These are phyloP conservation scores for Anas georgica DNA, from an alignment of 2,797 vertebrate species.

Conservation along the genomic window DNA sequence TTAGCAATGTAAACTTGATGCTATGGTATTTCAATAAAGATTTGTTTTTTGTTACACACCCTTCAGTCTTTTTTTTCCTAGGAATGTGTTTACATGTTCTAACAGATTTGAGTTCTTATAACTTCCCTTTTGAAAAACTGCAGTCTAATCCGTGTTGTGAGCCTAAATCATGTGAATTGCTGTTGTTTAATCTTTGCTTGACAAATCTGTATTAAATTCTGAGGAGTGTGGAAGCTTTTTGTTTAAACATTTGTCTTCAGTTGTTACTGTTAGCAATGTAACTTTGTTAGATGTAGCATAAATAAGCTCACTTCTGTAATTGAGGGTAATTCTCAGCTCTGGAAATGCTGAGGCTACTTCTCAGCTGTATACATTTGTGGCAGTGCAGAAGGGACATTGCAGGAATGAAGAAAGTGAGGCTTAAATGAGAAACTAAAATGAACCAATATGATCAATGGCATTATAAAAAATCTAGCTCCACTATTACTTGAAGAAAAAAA, in stretches of 20 bases:
- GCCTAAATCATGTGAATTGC: neutral
- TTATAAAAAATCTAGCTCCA: neutral
- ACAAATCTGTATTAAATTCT: neutral
- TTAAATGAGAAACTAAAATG: neutral
- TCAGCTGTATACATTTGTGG: neutral
- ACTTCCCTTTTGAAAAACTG: neutral
- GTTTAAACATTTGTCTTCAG: neutral
- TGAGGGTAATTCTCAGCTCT: neutral
- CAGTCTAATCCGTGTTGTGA: neutral
- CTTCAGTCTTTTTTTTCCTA: neutral
- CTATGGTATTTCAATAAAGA: slow-evolving; percentile 25
- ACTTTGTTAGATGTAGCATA: neutral
- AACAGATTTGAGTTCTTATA: neutral
- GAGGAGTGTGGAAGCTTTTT: neutral
- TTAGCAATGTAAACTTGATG: neutral
- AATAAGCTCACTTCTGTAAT: neutral
- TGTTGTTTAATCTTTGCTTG: neutral
- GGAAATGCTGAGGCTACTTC: neutral
- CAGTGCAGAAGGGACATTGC: neutral
- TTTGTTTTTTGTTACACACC: neutral
- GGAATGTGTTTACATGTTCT: neutral
- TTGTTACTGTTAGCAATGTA: neutral
- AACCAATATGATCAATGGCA: neutral
- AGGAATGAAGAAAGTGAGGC: neutral
- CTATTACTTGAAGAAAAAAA: neutral